Evolutionary conservation across 1,140 invertebrate species (phyloP).

Genomic region (Polypedilum pembai): DNA sequence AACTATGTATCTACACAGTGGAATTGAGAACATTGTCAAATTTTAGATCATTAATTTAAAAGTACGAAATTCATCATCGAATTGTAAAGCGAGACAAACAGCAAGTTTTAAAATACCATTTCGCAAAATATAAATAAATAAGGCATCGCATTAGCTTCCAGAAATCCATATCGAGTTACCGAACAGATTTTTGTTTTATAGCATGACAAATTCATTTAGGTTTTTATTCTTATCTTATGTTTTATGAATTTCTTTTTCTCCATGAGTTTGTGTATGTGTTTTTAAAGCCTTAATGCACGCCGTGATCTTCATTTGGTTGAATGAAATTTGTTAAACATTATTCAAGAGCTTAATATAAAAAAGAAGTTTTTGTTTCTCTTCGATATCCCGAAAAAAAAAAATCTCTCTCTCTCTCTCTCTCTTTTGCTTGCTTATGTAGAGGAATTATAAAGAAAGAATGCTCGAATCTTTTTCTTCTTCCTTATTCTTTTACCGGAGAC

Average conservation of each 20-base stretch:
- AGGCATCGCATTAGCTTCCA: conserved; percentile 10
- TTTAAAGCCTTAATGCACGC: background rate
- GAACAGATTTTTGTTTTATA: conserved; percentile 1
- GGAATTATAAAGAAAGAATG: no score
- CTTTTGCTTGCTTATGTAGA: no score
- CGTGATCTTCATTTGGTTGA: background rate
- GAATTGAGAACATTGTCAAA: background rate
- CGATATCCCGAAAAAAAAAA: background rate
- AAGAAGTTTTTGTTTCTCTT: conserved; percentile 9
- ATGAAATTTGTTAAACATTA: conserved; percentile 16
- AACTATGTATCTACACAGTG: background rate
- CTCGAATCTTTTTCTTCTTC: no score
- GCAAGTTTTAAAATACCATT: background rate
- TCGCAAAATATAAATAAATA: background rate
- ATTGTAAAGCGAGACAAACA: background rate
- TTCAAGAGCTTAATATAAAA: background rate
- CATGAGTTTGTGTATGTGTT: no score
- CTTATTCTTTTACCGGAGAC: background rate
- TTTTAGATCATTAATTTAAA: background rate
- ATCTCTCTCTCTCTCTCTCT: background rate
- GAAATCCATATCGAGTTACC: conserved; percentile 16
- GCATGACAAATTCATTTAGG: conserved; percentile 17
- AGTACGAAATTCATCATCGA: background rate
- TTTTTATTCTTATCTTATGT: conserved; percentile 19
- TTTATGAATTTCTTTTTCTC: background rate